Percentiles rank a stretch among this genome's conserved stretches.
phyloP scores from a whole-genome alignment of 2,888 invertebrate genomes.

The Lasioglossum villosulum region DNA sequence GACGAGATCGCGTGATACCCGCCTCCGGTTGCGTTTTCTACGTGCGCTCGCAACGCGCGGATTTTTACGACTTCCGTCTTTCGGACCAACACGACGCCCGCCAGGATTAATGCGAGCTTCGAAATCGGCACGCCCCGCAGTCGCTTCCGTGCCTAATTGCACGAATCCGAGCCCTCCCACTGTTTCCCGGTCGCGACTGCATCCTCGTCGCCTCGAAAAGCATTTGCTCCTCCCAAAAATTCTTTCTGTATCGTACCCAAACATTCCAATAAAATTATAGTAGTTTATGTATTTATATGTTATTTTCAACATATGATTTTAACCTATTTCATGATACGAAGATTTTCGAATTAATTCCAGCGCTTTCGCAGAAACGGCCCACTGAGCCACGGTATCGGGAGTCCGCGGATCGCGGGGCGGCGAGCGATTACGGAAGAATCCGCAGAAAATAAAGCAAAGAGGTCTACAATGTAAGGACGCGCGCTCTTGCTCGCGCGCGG shows the following conservation, averaged over 20 bases:
- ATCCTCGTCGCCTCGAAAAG: neutral
- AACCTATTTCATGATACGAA: too few species aligned
- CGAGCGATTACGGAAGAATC: constrained; percentile 36
- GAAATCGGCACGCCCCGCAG: constrained; percentile 6
- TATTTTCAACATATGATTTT: too few species aligned
- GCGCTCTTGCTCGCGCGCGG: constrained; percentile 4
- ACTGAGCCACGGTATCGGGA: neutral
- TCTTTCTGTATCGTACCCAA: too few species aligned
- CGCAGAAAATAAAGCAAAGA: constrained; percentile 36
- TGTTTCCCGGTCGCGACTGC: neutral
- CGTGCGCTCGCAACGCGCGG: constrained; percentile 18
- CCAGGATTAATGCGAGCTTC: constrained; percentile 13
- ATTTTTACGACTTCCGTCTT: constrained; percentile 53
- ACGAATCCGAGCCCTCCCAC: neutral
- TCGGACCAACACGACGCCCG: constrained; percentile 19
- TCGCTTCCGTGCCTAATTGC: constrained; percentile 1
- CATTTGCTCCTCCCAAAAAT: neutral
- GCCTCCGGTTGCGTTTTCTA: constrained; percentile 36
- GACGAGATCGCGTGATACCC: constrained; percentile 53
- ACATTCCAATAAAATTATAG: too few species aligned
- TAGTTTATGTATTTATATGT: too few species aligned
- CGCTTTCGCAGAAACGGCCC: neutral
- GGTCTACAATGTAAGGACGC: constrained; percentile 36
- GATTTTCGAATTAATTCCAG: neutral
- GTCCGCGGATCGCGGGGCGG: constrained; percentile 5